Percentiles rank a stretch among this genome's conserved stretches.
These are phyloP conservation scores for Rhinatrema bivittatum DNA, from an alignment of 2,797 vertebrate species.

Conservation along the genomic window DNA sequence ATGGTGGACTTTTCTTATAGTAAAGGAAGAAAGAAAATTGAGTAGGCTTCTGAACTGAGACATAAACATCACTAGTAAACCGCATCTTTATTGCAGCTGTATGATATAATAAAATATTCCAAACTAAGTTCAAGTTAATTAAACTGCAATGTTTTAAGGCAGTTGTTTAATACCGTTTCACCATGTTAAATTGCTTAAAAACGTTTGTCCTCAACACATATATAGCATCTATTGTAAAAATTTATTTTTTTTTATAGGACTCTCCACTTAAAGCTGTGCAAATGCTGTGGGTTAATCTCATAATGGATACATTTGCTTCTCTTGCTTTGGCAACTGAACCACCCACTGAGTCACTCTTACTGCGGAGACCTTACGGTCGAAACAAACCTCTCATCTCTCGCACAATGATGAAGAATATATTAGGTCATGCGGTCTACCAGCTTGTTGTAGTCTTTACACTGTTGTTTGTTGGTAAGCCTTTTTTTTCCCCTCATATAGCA, in stretches of 20 bases:
- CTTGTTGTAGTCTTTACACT: conserved; percentile 89
- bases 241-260: conserved; percentile 77
- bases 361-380: conserved; percentile 92
- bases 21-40: too few relatives aligned
- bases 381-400: conserved; percentile 97
- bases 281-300: conserved; percentile 98
- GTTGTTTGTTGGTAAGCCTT: conserved; percentile 84
- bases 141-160: too few relatives aligned
- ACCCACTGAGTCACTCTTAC: conserved; percentile 88
- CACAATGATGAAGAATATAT: conserved; percentile 99
- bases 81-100: too few relatives aligned
- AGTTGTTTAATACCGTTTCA: too few relatives aligned
- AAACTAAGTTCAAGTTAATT: too few relatives aligned
- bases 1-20: too few relatives aligned
- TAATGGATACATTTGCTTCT: conserved; percentile 97
- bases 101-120: too few relatives aligned
- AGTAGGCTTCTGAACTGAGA: too few relatives aligned
- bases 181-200: too few relatives aligned
- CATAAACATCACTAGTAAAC: too few relatives aligned
- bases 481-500: not conserved
- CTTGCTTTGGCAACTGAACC: conserved; percentile 96
- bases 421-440: conserved; percentile 93
- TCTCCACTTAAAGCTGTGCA: conserved; percentile 96
- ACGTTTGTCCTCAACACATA: too few relatives aligned
- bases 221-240: too few relatives aligned